Evolutionary conservation across 1,140 invertebrate genomes (phyloP).

Genomic region (Leptinotarsa defecta): DNA sequence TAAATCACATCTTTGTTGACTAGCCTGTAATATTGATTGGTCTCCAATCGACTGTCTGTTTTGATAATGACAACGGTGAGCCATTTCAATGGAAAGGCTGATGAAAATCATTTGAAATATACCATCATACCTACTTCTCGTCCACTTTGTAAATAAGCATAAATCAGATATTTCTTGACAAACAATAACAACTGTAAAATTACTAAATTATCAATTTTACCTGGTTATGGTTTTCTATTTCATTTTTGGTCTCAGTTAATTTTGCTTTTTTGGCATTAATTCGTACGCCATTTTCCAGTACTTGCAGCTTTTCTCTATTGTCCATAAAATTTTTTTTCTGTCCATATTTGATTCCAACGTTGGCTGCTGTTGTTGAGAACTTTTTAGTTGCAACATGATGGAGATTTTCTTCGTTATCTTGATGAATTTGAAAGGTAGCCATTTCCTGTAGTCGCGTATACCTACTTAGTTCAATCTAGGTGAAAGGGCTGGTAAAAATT

Average conservation of each 20-base stretch:
- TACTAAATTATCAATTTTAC: neutral
- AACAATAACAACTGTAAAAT: too few species aligned
- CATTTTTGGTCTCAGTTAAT: conserved; percentile 23
- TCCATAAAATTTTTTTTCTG: conserved; percentile 18
- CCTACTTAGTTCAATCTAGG: neutral
- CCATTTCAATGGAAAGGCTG: too few species aligned
- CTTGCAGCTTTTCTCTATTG: conserved; percentile 32
- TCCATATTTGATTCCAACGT: conserved; percentile 17
- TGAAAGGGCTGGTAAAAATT: conserved; percentile 4
- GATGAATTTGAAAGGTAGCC: conserved; percentile 39
- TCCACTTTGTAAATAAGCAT: too few species aligned
- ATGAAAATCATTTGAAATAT: too few species aligned
- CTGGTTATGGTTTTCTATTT: neutral
- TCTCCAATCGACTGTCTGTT: too few species aligned
- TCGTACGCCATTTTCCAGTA: conserved; percentile 32
- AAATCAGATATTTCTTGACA: too few species aligned
- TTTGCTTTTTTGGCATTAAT: conserved; percentile 29
- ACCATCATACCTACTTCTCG: too few species aligned
- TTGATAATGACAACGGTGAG: too few species aligned
- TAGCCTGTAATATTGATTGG: too few species aligned
- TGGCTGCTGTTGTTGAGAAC: conserved; percentile 13
- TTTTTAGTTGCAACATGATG: conserved; percentile 12
- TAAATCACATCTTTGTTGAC: too few species aligned
- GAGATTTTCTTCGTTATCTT: conserved; percentile 33
- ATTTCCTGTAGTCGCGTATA: conserved; percentile 10